phyloP scores from a whole-genome alignment of 2,113 vertebrate genomes.

The Rhinichthys klamathensis region DNA sequence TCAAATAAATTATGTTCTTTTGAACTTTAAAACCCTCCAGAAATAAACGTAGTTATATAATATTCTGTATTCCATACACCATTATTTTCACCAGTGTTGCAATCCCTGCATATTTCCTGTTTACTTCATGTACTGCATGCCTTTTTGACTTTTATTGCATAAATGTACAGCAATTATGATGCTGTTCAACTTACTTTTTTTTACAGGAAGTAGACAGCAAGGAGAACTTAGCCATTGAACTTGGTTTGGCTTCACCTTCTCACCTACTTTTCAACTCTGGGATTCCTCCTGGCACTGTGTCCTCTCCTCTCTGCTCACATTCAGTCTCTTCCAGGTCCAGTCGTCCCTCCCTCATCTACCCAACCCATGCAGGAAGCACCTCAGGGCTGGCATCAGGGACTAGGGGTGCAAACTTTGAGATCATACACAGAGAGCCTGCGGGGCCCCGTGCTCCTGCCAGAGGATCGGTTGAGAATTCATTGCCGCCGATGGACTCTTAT shows the following conservation, averaged over 20 bases:
- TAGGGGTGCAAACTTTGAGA: conserved; percentile 15
- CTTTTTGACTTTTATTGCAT: background rate
- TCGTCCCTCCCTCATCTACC: conserved; percentile 44
- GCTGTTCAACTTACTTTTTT: background rate
- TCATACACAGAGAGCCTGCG: conserved; percentile 41
- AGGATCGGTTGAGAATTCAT: conserved; percentile 50
- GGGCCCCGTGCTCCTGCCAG: background rate
- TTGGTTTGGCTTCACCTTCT: conserved; percentile 63
- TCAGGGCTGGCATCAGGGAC: conserved; percentile 32
- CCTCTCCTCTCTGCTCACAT: conserved; percentile 53
- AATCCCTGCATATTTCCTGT: background rate
- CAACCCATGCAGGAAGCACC: conserved; percentile 18
- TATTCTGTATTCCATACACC: background rate
- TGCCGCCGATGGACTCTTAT: conserved; percentile 32
- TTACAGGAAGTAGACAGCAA: conserved; percentile 68
- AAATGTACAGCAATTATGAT: background rate
- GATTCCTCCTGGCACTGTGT: conserved; percentile 58
- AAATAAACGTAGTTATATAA: background rate
- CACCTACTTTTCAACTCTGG: conserved; percentile 55
- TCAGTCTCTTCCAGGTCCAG: conserved; percentile 57
- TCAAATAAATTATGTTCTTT: background rate
- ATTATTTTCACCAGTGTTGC: background rate
- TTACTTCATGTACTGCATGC: background rate
- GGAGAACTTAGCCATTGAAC: conserved; percentile 67
- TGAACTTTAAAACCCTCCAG: background rate